Evolutionary conservation across 2,113 vertebrate species (phyloP).

Genomic region (Argyrosomus japonicus): DNA sequence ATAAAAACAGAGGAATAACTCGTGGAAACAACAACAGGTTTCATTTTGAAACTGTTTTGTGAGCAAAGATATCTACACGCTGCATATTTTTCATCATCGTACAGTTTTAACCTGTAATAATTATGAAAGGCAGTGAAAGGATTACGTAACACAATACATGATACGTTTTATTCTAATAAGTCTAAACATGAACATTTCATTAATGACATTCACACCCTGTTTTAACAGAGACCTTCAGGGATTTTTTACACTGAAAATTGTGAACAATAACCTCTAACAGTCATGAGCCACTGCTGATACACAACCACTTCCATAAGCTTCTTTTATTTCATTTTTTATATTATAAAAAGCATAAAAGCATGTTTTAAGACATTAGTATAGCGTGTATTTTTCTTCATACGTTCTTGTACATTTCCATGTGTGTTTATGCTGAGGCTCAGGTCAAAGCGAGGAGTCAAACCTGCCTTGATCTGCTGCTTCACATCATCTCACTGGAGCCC

Average conservation of each 20-base stretch:
- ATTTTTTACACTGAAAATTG: slow-evolving; percentile 48
- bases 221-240: slow-evolving; percentile 14
- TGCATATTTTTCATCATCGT: neutral
- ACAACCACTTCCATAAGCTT: slow-evolving; percentile 47
- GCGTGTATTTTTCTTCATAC: slow-evolving; percentile 45
- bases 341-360: slow-evolving; percentile 47
- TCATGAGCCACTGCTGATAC: slow-evolving; percentile 28
- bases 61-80: neutral
- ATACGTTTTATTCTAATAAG: neutral
- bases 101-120: neutral
- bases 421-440: slow-evolving; percentile 27
- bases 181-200: neutral
- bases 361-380: slow-evolving; percentile 53
- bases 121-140: neutral
- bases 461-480: slow-evolving; percentile 23
- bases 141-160: neutral
- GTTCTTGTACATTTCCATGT: slow-evolving; percentile 36
- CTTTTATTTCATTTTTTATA: slow-evolving; percentile 49
- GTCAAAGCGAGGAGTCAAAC: slow-evolving; percentile 19
- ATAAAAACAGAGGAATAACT: no score
- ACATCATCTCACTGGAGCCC: slow-evolving; percentile 65
- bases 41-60: neutral
- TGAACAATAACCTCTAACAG: slow-evolving; percentile 1
- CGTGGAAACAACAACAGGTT: neutral
- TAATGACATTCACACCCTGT: neutral